Evolutionary conservation across 2,797 vertebrate species (phyloP).

Genomic region (Peromyscus attwateri): DNA sequence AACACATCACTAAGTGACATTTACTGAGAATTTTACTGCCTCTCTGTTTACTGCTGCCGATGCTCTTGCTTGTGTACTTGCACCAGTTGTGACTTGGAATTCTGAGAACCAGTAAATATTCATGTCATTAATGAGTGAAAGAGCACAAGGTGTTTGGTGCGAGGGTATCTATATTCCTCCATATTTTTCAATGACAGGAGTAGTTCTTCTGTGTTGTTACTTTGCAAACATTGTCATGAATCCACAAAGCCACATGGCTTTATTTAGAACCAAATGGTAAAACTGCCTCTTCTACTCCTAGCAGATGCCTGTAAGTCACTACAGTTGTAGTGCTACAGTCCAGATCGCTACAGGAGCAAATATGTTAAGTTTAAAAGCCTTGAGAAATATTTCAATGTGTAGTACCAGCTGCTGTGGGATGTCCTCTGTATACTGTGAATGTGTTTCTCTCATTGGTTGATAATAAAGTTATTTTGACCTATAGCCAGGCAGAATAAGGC

Average conservation of each 20-base stretch:
- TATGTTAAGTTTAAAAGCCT: background rate
- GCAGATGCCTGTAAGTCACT: conserved; percentile 10
- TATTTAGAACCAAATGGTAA: conserved; percentile 33
- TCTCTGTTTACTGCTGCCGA: background rate
- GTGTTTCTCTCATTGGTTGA: no score
- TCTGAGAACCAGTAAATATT: background rate
- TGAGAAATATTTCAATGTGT: background rate
- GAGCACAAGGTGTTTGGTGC: background rate
- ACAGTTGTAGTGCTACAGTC: background rate
- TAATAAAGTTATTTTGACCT: no score
- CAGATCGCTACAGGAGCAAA: background rate
- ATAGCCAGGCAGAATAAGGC: no score
- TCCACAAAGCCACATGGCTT: conserved; percentile 43
- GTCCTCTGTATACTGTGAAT: no score
- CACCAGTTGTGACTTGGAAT: background rate
- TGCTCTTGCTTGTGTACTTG: background rate
- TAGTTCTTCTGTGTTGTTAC: background rate
- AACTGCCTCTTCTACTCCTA: background rate
- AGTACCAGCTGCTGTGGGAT: background rate
- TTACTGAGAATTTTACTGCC: background rate
- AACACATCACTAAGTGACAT: background rate
- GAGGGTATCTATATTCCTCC: background rate
- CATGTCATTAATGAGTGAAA: background rate
- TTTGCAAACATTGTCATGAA: background rate
- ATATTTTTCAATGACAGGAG: background rate